phyloP scores from a whole-genome alignment of 30 jellyfish, hydroid and myxozoan genomes.

The Nemopilema nomurai region DNA sequence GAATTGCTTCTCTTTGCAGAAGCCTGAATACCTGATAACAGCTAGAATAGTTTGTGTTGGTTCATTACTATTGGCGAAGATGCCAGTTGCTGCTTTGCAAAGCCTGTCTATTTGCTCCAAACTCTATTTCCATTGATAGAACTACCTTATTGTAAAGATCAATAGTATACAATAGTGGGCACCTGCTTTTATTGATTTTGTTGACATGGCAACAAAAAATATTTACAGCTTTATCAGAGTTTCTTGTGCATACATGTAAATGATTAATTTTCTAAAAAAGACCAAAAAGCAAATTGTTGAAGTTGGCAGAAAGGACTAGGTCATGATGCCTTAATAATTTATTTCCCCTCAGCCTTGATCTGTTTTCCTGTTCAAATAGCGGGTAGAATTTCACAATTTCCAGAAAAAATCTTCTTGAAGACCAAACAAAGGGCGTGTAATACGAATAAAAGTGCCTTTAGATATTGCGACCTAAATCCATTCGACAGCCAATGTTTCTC shows the following conservation, averaged over 20 bases:
- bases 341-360: background rate
- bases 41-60: background rate
- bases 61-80: background rate
- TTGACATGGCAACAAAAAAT: constrained; percentile 23
- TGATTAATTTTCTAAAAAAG: background rate
- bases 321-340: background rate
- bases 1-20: background rate
- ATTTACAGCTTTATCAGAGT: background rate
- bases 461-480: no score
- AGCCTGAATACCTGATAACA: background rate
- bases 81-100: background rate
- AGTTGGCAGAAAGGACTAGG: background rate
- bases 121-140: background rate
- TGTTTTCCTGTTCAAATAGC: background rate
- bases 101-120: background rate
- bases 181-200: constrained; percentile 21
- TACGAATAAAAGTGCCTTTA: no score
- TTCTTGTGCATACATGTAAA: background rate
- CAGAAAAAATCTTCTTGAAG: no score
- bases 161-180: background rate
- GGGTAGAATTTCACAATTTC: no score
- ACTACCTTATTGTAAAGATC: background rate
- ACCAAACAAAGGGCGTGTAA: no score
- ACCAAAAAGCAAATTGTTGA: background rate
- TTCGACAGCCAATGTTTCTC: no score